A percentile compares a stretch with the other conserved stretches of the same genome.
Conservation (phyloP, 2,888 invertebrate species). For the Prostheceraeus crozeri region DNA sequence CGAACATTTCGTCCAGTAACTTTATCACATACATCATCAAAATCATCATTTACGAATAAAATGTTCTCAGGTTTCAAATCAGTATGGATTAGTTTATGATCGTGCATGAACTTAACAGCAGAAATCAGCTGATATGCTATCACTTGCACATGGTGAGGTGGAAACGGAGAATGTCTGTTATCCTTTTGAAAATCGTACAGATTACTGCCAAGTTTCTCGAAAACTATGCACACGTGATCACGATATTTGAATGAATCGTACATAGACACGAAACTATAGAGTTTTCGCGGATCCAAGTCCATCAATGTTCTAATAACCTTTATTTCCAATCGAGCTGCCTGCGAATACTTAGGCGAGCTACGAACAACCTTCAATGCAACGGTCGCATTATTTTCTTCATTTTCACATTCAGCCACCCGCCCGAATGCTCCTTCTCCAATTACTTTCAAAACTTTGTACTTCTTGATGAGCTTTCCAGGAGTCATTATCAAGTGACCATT, state of each 20-base stretch:
- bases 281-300: slow-evolving; percentile 70
- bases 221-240: slow-evolving; percentile 94
- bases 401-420: slow-evolving; percentile 34
- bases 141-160: slow-evolving; percentile 91
- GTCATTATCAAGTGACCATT: slow-evolving; percentile 33
- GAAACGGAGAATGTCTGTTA: slow-evolving; percentile 95
- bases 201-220: slow-evolving; percentile 91
- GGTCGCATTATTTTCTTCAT: slow-evolving; percentile 41
- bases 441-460: slow-evolving; percentile 29
- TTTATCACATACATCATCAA: slow-evolving; percentile 29
- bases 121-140: slow-evolving; percentile 85
- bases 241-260: slow-evolving; percentile 95
- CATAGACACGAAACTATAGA: slow-evolving; percentile 78
- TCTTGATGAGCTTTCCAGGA: slow-evolving; percentile 18
- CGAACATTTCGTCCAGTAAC: slow-evolving; percentile 9
- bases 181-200: slow-evolving; percentile 90
- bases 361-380: slow-evolving; percentile 93
- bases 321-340: slow-evolving; percentile 97
- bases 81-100: slow-evolving; percentile 93
- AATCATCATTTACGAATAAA: slow-evolving; percentile 66
- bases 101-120: slow-evolving; percentile 64
- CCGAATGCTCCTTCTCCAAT: slow-evolving; percentile 40
- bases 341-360: slow-evolving; percentile 97
- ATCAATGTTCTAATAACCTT: slow-evolving; percentile 93
- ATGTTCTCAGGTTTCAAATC: slow-evolving; percentile 99